Percentiles rank a stretch among this genome's conserved stretches.
Evolutionary conservation across 2,888 invertebrate species (phyloP).

Genomic region (Imbricaverruca yamaguchii): DNA sequence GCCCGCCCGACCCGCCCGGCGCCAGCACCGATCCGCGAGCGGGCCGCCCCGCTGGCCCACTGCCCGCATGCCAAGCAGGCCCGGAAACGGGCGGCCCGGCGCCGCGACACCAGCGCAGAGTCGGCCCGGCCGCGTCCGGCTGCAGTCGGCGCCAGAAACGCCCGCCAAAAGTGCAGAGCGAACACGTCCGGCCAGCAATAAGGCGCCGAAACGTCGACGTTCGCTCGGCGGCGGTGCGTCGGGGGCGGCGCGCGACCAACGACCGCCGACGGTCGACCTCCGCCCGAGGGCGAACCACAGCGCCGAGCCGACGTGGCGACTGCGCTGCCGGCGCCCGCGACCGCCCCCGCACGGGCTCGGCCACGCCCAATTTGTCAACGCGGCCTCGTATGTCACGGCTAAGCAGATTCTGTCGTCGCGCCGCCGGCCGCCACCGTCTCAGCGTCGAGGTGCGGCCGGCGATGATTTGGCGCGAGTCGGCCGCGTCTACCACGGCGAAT

Average conservation of each 20-base stretch:
- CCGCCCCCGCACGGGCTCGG: neutral
- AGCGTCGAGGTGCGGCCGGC: no score
- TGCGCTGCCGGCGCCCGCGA: neutral
- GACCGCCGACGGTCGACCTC: no score
- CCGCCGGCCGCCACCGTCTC: no score
- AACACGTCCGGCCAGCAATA: neutral
- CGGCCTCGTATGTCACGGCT: neutral
- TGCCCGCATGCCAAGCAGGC: slow-evolving; percentile 8
- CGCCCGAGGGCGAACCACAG: no score
- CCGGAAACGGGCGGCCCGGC: neutral
- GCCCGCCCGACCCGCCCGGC: neutral
- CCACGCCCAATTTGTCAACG: neutral
- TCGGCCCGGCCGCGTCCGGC: neutral
- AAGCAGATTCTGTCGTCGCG: no score
- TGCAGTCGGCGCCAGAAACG: neutral
- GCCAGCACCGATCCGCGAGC: neutral
- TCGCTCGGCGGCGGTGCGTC: no score
- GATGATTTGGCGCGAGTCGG: no score
- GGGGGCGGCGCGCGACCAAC: no score
- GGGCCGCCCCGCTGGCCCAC: neutral
- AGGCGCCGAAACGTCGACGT: no score
- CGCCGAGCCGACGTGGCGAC: no score
- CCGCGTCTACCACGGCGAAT: no score
- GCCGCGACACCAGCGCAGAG: neutral
- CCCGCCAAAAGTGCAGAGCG: neutral